Evolutionary conservation across 1,140 invertebrate genomes (phyloP).

Genomic region (Tenebrio molitor): DNA sequence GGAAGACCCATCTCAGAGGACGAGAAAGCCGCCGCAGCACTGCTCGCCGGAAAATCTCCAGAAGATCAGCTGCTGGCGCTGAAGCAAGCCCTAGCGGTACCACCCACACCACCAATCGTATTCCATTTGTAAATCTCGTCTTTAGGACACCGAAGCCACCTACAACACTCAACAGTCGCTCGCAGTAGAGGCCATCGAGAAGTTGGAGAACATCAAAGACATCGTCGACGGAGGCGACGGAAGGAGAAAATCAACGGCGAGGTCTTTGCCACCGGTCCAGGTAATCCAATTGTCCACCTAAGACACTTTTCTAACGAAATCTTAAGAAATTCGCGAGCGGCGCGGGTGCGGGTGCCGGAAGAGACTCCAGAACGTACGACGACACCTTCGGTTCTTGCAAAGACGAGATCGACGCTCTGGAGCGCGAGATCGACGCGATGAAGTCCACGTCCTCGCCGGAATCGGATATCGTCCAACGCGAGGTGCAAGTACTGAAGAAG

Average conservation of each 20-base stretch:
- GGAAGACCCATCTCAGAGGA: neutral
- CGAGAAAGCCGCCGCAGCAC: neutral
- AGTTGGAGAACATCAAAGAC: slow-evolving; percentile 58
- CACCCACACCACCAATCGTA: neutral
- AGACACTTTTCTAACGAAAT: too few species aligned
- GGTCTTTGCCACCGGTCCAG: slow-evolving; percentile 45
- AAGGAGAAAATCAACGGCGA: slow-evolving; percentile 50
- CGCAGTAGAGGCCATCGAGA: slow-evolving; percentile 54
- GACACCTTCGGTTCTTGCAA: too few species aligned
- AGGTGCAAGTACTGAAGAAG: slow-evolving; percentile 57
- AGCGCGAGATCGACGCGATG: slow-evolving; percentile 57
- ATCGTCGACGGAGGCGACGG: slow-evolving; percentile 56
- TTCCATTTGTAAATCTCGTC: neutral
- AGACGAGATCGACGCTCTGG: slow-evolving; percentile 54
- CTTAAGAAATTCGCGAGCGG: too few species aligned
- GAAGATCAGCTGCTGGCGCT: slow-evolving; percentile 12
- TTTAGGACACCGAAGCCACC: slow-evolving; percentile 50
- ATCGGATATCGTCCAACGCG: slow-evolving; percentile 56
- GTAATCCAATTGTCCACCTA: too few species aligned
- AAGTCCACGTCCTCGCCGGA: slow-evolving; percentile 52
- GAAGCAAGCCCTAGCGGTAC: slow-evolving; percentile 7
- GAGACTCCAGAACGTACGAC: too few species aligned
- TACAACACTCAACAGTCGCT: slow-evolving; percentile 56
- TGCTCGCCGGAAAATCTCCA: slow-evolving; percentile 25
- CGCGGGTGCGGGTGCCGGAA: too few species aligned